These are phyloP conservation scores for Catharus fuscescens DNA, from an alignment of 2,113 vertebrate genomes.

Conservation along the genomic window DNA sequence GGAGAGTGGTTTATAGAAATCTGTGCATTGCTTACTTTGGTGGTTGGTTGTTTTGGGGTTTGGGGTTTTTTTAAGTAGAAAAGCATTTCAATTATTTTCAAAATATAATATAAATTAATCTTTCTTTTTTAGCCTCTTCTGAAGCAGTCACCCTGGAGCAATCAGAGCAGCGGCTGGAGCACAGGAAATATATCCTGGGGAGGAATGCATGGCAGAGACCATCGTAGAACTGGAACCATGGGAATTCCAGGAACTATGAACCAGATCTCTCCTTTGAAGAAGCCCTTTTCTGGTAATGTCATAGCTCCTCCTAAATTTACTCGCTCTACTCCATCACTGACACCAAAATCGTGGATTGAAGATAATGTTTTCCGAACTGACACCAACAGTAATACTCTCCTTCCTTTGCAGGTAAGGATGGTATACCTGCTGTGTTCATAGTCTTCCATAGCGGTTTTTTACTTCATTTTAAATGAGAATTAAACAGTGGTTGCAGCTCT, in stretches of 20 bases:
- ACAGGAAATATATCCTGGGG: slow-evolving; percentile 94
- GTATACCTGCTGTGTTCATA: slow-evolving; percentile 23
- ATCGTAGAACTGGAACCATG: slow-evolving; percentile 89
- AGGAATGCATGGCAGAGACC: slow-evolving; percentile 87
- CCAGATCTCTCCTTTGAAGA: slow-evolving; percentile 95
- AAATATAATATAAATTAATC: neutral
- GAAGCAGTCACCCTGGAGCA: slow-evolving; percentile 96
- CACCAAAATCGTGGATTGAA: slow-evolving; percentile 95
- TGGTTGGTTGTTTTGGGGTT: neutral
- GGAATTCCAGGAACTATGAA: slow-evolving; percentile 89
- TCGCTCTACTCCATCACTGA: slow-evolving; percentile 87
- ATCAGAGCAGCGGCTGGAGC: slow-evolving; percentile 92
- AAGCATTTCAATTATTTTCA: neutral
- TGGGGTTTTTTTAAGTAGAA: neutral
- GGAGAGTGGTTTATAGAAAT: neutral
- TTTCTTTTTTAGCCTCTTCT: slow-evolving; percentile 85
- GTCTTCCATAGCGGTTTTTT: neutral
- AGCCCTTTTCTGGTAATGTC: slow-evolving; percentile 94
- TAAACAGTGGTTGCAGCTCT: neutral
- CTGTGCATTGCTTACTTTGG: fast-evolving
- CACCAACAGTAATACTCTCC: slow-evolving; percentile 95
- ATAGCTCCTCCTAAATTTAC: slow-evolving; percentile 98
- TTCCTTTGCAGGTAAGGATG: slow-evolving; percentile 94
- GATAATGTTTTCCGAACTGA: slow-evolving; percentile 96
- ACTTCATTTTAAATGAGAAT: neutral